Evolutionary conservation across 2,888 invertebrate genomes (phyloP).

Genomic region (Torymus auratus): DNA sequence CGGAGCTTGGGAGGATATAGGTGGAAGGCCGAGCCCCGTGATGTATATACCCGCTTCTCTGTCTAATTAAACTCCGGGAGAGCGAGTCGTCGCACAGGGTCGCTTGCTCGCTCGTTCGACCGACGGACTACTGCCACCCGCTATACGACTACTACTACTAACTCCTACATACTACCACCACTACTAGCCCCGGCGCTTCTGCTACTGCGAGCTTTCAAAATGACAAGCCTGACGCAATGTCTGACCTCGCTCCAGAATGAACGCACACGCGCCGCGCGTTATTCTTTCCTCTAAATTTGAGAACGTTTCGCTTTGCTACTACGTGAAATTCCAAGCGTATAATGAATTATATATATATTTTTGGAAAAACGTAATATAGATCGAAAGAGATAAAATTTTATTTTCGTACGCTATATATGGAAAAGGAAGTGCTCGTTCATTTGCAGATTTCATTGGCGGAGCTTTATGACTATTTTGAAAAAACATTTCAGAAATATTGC

Average conservation of each 20-base stretch:
- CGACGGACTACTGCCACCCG: slow-evolving; percentile 37
- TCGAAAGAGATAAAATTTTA: too few species aligned
- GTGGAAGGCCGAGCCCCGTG: slow-evolving; percentile 62
- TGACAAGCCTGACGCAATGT: slow-evolving; percentile 62
- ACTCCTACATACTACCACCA: background rate
- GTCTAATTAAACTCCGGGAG: slow-evolving; percentile 70
- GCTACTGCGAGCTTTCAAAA: slow-evolving; percentile 65
- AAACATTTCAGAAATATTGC: background rate
- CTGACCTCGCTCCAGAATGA: slow-evolving; percentile 27
- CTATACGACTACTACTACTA: background rate
- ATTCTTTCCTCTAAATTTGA: slow-evolving; percentile 39
- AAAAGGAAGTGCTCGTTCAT: background rate
- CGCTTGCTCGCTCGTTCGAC: slow-evolving; percentile 63
- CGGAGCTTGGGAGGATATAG: slow-evolving; percentile 46
- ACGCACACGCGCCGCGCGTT: too few species aligned
- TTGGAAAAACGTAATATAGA: too few species aligned
- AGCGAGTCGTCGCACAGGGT: slow-evolving; percentile 58
- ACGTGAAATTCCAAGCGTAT: background rate
- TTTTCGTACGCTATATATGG: too few species aligned
- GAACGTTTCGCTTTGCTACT: slow-evolving; percentile 11
- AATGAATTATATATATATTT: too few species aligned
- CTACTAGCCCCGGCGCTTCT: slow-evolving; percentile 6
- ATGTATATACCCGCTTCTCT: slow-evolving; percentile 67
- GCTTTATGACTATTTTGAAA: background rate
- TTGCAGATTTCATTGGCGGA: background rate